Base-by-base conservation (phyloP, 2,113 vertebrate genomes). In the Mastomys natalensis region DNA sequence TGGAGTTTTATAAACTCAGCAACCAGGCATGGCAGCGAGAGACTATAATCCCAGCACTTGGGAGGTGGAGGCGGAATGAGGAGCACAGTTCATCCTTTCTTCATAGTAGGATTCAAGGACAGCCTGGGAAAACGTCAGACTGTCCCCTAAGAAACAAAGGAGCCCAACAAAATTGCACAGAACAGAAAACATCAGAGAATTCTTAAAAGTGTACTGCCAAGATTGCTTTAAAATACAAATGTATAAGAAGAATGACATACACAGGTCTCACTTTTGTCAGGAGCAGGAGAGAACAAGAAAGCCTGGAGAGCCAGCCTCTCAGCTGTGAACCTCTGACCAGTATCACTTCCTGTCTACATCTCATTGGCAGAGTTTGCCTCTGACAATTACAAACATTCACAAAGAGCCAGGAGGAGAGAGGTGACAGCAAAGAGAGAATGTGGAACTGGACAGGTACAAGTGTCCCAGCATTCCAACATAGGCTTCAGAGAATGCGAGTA, bases 1-100 rank as follows among this genome's bases (percentile, higher is more conserved):
- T 21, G 90, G 43, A 86, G 9, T 73, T 82, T 76, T 58, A 76
- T 89, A 89, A 93, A 90, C 45, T 76, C n/a, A 84, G 53, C 96
- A 85, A 84, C 37, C 45, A 51, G 45, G 3, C 48, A n/a, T 9
- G 7, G 66, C 45, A 22, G 62, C 7, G 6, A 48, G 21, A 31
- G 40, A 29, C 43, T 68, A 34, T 40, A 55, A 72, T 72, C 13
- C 34, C 3, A 72, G 86, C 37, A 31, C 68, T 73, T 53, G 29
- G 7, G 21, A 72, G 48, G 34, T n/a, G 34, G 21, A 55, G 66
- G 15, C 3, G 12, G 66, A 53, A 58, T 53, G n/a, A 87, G 62
- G 43, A 70, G 24, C 16, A 1, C 15, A 87, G 87, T 16, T 9
- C 48, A 73, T 53, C 37, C 48, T 66, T 66, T 9, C 34, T 73